Base-by-base conservation (phyloP, 2,888 invertebrate genomes). In the Poecilus cupreus region DNA sequence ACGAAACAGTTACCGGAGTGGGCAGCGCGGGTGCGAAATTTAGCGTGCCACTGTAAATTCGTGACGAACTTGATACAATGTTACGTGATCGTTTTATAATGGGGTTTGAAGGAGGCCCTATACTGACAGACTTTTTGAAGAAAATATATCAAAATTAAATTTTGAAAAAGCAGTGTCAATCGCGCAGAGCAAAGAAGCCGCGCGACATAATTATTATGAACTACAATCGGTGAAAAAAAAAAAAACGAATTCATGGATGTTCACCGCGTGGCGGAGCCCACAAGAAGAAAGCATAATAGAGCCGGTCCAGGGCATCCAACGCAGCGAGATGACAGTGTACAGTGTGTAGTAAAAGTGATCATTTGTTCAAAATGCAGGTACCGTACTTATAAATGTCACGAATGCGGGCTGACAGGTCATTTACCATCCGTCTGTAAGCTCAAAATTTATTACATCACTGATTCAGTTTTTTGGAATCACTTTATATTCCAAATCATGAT, bases 181-280 rank as follows among this genome's bases (percentile, higher is more conserved):
- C 60, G 60, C 49, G 49, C 16, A 13, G 49, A 8, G 20, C 10
- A 60, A 60, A 32, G 32, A 60, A 20, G 60, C 60, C 22, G 11
- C 60, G 24, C 60, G 60, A 13, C 57, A 54, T 22, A 54, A 54
- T 54, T n/a, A n/a, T n/a, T 54, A 54, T 54, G 57, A 54, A 54
- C 3, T 54, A 16, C 57, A 8, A 54, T 2, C 57, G 11, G 57
- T 54, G n/a, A n/a, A n/a, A n/a, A n/a, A n/a, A n/a, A n/a, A n/a
- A n/a, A n/a, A 54, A 16, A 54, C 10, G 57, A 54, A 11, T 2
- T 22, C 10, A 16, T 20, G 57, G 22, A 8, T 16, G 11, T 20
- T 54, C 18, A 54, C 18, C 57, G 18, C 2, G 22, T 54, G 20
- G 57, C 18, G 6, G 20, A 20, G 11, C n/a, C 57, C 18, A 54